Evolutionary conservation across 2,113 vertebrate species (phyloP), one percentile per base, ranked within the genome.

Genomic region (Conger conger): DNA sequence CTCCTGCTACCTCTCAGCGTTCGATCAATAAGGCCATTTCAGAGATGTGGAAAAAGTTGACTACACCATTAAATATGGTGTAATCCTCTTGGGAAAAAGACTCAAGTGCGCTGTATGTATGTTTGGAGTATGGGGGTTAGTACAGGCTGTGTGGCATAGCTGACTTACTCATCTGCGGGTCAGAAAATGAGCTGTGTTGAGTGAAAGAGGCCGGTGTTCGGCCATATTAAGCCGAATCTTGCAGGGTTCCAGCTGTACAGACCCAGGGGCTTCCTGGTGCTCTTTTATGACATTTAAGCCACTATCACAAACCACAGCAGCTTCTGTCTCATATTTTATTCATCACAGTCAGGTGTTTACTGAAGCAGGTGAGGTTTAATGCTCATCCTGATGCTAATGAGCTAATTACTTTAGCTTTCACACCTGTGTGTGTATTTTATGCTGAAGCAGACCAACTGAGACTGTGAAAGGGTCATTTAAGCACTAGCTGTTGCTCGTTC

Each of bases 91-190:
- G 68, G 81, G n/a, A 84, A 86, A 85, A 81, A 38, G 90, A 83
- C 90, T 80, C 88, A 90, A 93, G 92, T 92, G 92, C 89, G 93
- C 92, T 86, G 83, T 87, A 92, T 91, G 90, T 91, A 92, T 90
- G 88, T 92, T 92, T 90, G 90, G 82, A 90, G 91, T 92, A 86
- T 91, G 79, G 87, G 81, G 88, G 85, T 88, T 36, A 82, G 35
- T 76, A 45, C 42, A 40, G 60, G 73, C 38, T 73, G 85, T 73
- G 85, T 63, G 79, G 45, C 87, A 63, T 20, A 8, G 11, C 57
- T 60, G 8, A 57, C 9, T 0, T 57, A 5, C 57, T 63, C 57
- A 20, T 63, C 5, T 63, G 23, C 27, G 4, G 27, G 23, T 63
- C 6, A 63, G 8, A 57, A 27, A 63, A 63, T 63, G 4, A 63